Base-by-base conservation (phyloP, 2,797 vertebrate species). In the Borostomias antarcticus region DNA sequence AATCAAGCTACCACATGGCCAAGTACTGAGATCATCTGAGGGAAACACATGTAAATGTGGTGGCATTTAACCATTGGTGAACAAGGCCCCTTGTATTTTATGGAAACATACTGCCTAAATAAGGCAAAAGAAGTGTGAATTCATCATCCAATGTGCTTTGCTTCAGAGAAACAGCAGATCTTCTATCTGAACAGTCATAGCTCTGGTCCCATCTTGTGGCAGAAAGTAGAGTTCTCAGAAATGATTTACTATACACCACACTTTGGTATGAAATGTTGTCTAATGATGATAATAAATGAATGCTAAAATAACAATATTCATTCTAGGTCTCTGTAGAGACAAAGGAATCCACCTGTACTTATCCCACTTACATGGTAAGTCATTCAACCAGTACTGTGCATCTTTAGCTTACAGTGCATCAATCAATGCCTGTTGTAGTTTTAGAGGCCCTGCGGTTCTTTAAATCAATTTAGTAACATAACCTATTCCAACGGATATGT, bases 191-290 rank as follows among this genome's bases (percentile, higher is more conserved):
- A 23, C 11, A n/a, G 21, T 25, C 30, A 13, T 25, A 33, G 8
- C 63, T 76, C 53, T 78, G 57, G 68, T 69, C 43, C 79, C 77
- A 76, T 63, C 74, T 70, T 28, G 66, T 72, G 77, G 82, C 23
- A 59, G 53, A 29, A 30, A 7, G n/a, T 33, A 29, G 40, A 56
- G 5, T 19, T 30, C 28, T 29, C 52, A 54, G 17, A 30, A 23
- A 23, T 51, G 7, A 43, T 43, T 45, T 40, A n/a, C n/a, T n/a
- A n/a, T n/a, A 13, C 37, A 45, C 7, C 13, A 17, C 4, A 45
- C n/a, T 17, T 43, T 43, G 0, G 4, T 45, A 15, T 45, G 17
- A 45, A 17, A 43, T 43, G 15, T 43, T 2, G 40, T 15, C 13
- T 43, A 15, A 43, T 43, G 13, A 43, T 43, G 40, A 13, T 13